These are phyloP conservation scores for Wiebesia pumilae DNA, from an alignment of 1,140 invertebrate genomes.

Conservation along the genomic window DNA sequence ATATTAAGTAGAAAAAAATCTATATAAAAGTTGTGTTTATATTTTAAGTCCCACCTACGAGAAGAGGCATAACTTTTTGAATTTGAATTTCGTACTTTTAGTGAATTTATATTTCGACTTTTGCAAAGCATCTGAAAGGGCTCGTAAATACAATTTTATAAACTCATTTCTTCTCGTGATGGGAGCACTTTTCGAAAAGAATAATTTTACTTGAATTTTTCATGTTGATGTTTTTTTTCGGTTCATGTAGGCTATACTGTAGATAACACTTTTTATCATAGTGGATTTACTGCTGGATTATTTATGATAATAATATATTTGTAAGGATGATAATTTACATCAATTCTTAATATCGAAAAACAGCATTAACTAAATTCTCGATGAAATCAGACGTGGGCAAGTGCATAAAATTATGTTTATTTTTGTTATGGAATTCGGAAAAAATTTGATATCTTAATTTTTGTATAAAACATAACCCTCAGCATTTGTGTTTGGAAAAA, in stretches of 20 bases:
- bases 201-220: neutral
- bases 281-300: no score
- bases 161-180: conserved; percentile 40
- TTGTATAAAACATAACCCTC: neutral
- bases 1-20: neutral
- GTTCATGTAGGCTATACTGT: neutral
- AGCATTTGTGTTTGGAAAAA: no score
- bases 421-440: no score
- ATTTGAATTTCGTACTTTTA: conserved; percentile 11
- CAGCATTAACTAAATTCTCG: conserved; percentile 27
- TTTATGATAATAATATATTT: neutral
- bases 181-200: conserved; percentile 9
- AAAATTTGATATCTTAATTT: no score
- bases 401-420: neutral
- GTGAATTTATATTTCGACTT: neutral
- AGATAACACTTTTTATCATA: neutral
- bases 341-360: conserved; percentile 8
- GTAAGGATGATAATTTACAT: neutral
- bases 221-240: conserved; percentile 38
- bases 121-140: neutral
- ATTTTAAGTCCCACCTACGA: conserved; percentile 30
- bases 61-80: conserved; percentile 18
- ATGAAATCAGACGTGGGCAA: conserved; percentile 22
- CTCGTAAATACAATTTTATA: neutral
- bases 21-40: neutral